Evolutionary conservation across 2,113 vertebrate genomes (phyloP).

Genomic region (Nesospiza acunhae): DNA sequence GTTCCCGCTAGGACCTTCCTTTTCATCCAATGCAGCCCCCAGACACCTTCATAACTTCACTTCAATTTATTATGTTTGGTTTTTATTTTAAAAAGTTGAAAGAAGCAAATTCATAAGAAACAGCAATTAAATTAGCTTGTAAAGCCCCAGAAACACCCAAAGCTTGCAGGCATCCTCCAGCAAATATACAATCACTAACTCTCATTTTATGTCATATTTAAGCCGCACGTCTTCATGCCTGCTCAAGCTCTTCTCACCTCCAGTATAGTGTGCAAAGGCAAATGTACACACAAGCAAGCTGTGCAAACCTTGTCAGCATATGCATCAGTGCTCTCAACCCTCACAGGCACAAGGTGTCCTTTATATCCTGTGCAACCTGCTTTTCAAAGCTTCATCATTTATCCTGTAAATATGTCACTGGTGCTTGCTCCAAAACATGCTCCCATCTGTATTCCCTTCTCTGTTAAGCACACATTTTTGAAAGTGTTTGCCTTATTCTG

Average conservation of each 20-base stretch:
- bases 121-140: conserved; percentile 47
- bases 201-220: background rate
- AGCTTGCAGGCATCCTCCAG: background rate
- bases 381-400: conserved; percentile 14
- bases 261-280: conserved; percentile 15
- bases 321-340: background rate
- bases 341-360: conserved; percentile 23
- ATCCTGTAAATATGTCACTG: background rate
- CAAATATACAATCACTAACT: conserved; percentile 24
- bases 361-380: background rate
- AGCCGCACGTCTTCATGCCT: background rate
- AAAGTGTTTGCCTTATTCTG: background rate
- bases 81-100: background rate
- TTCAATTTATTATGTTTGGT: background rate
- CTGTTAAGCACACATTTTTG: background rate
- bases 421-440: background rate
- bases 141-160: conserved; percentile 7
- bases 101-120: conserved; percentile 53
- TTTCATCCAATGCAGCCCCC: background rate
- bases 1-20: background rate
- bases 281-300: conserved; percentile 17
- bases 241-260: conserved; percentile 33
- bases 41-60: background rate
- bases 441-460: background rate
- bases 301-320: background rate